Conservation (phyloP, 2,113 vertebrate species). For the Aplodontia rufa region DNA sequence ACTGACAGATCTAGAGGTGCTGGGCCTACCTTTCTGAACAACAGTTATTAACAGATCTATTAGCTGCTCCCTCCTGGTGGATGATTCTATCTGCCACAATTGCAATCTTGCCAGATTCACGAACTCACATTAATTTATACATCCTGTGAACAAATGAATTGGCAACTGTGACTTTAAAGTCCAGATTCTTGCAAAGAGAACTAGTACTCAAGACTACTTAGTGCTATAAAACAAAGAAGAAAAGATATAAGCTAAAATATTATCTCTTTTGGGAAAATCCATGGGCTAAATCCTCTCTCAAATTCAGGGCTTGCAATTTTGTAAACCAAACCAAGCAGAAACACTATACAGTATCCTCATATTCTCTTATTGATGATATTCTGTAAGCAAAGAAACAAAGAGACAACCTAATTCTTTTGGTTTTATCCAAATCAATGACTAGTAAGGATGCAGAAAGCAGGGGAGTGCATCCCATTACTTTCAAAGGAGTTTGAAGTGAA, state of each 20-base stretch:
- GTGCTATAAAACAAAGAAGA: background rate
- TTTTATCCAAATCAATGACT: background rate
- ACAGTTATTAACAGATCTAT: background rate
- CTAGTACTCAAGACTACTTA: background rate
- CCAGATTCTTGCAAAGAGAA: background rate
- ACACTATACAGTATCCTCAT: background rate
- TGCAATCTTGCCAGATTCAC: background rate
- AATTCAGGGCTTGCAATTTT: background rate
- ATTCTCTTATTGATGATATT: background rate
- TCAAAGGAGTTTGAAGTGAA: conserved; percentile 24
- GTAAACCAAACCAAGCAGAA: conserved; percentile 34
- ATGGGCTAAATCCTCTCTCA: background rate
- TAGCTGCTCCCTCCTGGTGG: background rate
- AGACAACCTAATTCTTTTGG: background rate
- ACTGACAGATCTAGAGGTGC: background rate
- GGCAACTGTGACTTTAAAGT: background rate
- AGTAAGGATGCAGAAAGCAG: background rate
- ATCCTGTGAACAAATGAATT: background rate
- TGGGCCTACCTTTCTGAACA: background rate
- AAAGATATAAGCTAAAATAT: background rate
- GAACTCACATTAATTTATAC: background rate
- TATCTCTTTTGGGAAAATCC: background rate
- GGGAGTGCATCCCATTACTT: background rate
- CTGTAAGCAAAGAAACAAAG: conserved; percentile 30
- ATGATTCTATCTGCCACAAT: background rate